phyloP scores from a whole-genome alignment of 2,113 vertebrate species.

The Callorhinus ursinus region DNA sequence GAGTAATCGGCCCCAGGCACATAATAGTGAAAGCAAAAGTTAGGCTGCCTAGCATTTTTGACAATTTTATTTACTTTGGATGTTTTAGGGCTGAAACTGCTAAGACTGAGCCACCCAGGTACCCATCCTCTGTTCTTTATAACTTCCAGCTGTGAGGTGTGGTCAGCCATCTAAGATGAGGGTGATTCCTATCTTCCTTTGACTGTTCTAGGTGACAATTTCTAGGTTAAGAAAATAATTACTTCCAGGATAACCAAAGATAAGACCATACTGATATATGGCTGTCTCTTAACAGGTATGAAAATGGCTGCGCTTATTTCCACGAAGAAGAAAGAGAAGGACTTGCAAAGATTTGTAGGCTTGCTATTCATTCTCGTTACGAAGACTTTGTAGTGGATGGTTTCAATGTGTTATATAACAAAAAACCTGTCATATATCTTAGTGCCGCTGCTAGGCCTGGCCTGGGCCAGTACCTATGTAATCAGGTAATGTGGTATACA shows the following conservation, averaged over 20 bases:
- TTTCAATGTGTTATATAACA: slow-evolving; percentile 88
- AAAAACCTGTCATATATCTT: slow-evolving; percentile 94
- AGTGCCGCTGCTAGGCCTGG: slow-evolving; percentile 94
- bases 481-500: slow-evolving; percentile 88
- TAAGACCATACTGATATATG: neutral
- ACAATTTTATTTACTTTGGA: neutral
- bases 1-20: neutral
- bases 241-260: neutral
- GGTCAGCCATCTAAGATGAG: neutral
- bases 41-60: neutral
- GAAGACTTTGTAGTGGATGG: slow-evolving; percentile 95
- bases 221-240: slow-evolving; percentile 20
- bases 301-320: slow-evolving; percentile 96
- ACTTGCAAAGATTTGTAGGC: slow-evolving; percentile 93
- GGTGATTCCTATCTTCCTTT: neutral
- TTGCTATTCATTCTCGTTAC: slow-evolving; percentile 93
- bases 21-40: slow-evolving; percentile 2
- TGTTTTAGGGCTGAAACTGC: neutral
- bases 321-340: slow-evolving; percentile 97
- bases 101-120: neutral
- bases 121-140: neutral
- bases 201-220: neutral
- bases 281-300: slow-evolving; percentile 89
- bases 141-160: neutral
- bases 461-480: slow-evolving; percentile 95